Evolutionary conservation across 1,140 invertebrate genomes (phyloP).

Genomic region (Antheraea mylitta): DNA sequence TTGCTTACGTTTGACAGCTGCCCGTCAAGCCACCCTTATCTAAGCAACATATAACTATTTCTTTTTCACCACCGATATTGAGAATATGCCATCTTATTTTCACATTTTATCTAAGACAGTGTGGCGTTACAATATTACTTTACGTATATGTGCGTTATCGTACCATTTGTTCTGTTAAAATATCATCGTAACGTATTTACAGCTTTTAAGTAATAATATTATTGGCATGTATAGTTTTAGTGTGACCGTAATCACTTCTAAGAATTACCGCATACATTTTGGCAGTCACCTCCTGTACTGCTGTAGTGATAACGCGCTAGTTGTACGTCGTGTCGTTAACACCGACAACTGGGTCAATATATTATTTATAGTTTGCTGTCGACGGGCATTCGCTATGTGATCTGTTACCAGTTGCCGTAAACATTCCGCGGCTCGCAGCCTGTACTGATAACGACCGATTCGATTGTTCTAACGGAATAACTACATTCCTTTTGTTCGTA

Average conservation of each 20-base stretch:
- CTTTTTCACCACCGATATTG: too few relatives aligned
- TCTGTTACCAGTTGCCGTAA: slow-evolving; percentile 29
- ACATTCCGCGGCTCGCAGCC: slow-evolving; percentile 7
- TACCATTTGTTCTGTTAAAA: too few relatives aligned
- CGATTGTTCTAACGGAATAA: neutral
- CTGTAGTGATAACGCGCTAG: slow-evolving; percentile 6
- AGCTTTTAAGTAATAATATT: too few relatives aligned
- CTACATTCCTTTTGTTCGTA: neutral
- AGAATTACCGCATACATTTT: slow-evolving; percentile 3
- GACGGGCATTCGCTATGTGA: neutral
- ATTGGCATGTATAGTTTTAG: too few relatives aligned
- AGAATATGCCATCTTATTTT: too few relatives aligned
- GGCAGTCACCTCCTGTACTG: neutral
- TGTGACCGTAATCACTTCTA: neutral
- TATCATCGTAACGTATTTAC: too few relatives aligned
- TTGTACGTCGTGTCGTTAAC: neutral
- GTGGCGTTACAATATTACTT: too few relatives aligned
- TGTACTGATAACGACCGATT: neutral
- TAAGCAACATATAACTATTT: too few relatives aligned
- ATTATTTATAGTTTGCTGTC: slow-evolving; percentile 46
- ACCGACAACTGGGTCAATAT: slow-evolving; percentile 50
- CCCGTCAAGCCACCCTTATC: too few relatives aligned
- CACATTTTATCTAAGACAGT: too few relatives aligned
- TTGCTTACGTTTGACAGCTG: too few relatives aligned
- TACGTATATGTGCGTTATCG: too few relatives aligned